Base-by-base conservation (phyloP, 2,797 vertebrate species). In the Cottoperca gobio region DNA sequence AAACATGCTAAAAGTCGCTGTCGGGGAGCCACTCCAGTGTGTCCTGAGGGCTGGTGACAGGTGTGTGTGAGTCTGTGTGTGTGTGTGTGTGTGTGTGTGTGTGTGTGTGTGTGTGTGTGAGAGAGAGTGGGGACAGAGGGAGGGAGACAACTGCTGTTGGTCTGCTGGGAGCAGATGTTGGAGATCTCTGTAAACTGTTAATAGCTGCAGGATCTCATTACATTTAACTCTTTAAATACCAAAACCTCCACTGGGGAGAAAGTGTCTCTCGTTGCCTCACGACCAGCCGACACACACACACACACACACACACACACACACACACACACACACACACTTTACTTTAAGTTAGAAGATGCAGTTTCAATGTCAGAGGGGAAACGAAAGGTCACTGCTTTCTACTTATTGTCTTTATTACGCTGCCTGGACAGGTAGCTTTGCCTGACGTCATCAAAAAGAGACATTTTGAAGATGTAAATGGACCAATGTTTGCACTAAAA, bases 151-250 rank as follows among this genome's bases (percentile, higher is more conserved):
- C 90, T 94, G 93, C 89, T 88, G 89, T 60, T 83, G 81, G 85
- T 92, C 87, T 90, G 87, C 89, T 89, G 91, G 90, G 88, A 93
- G 92, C 93, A 94, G 92, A 94, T 94, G 94, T 93, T 91, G 91
- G 77, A 88, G 88, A 93, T 88, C 92, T 94, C 76, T 89, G 90
- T 91, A 94, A 93, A 93, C 93, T 92, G 91, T 92, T 93, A 93
- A 93, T 93, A 93, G 93, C 91, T 91, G 84, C 88, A 86, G 90
- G 91, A 90, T 93, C 91, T 87, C 87, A 82, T 94, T 93, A 93
- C 93, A 84, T 89, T 93, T 92, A 93, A 93, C 92, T 73, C 91
- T 89, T 93, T 85, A 88, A 86, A 90, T 84, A 76, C 81, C 76
- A 68, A 26, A 72, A 62, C 4, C 61, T 68, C 59, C 76, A 48